Percentiles rank a stretch among this genome's conserved stretches.
phyloP scores from a whole-genome alignment of 2,797 vertebrate genomes.

The Alca torda region DNA sequence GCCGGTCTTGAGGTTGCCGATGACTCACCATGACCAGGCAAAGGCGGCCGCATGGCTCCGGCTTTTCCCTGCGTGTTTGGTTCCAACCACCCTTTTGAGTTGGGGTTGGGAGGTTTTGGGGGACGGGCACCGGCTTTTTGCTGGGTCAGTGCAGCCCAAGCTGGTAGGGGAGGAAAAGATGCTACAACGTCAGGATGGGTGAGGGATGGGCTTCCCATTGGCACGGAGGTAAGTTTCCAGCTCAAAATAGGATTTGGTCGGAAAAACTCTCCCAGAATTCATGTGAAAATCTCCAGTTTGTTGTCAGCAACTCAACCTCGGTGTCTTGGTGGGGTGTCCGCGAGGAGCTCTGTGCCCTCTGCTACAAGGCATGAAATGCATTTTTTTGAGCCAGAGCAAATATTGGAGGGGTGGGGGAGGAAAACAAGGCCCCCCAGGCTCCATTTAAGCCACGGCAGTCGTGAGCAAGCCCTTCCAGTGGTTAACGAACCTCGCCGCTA shows the following conservation, averaged over 20 bases:
- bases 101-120: background rate
- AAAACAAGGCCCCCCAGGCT: background rate
- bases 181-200: fast-evolving
- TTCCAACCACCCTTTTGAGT: background rate
- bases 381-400: background rate
- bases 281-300: background rate
- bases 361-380: background rate
- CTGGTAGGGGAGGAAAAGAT: background rate
- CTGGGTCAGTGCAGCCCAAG: background rate
- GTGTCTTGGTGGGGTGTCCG: background rate
- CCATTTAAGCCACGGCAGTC: background rate
- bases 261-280: background rate
- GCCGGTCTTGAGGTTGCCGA: fast-evolving
- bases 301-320: background rate
- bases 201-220: background rate
- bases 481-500: background rate
- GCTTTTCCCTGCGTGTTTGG: background rate
- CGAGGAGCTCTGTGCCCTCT: background rate
- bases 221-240: fast-evolving
- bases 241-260: background rate
- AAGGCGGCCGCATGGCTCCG: fast-evolving
- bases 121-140: background rate
- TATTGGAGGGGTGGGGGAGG: fast-evolving
- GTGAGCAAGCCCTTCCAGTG: background rate
- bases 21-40: background rate